A percentile compares a stretch with the other conserved stretches of the same genome.
phyloP scores from a whole-genome alignment of 2,797 vertebrate species.

The Siniperca undulata region DNA sequence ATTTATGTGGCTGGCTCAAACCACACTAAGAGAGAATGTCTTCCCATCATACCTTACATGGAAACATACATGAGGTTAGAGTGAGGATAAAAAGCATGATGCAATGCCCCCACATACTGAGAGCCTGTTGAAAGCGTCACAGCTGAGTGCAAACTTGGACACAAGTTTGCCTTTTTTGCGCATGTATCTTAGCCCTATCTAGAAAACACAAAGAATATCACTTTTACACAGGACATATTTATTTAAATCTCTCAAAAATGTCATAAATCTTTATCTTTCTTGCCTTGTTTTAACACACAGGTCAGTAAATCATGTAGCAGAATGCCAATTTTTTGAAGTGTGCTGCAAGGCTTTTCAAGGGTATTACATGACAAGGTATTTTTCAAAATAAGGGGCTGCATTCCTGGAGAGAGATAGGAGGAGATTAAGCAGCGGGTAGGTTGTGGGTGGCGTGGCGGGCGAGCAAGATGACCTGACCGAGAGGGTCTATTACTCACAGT shows the following conservation, averaged over 20 bases:
- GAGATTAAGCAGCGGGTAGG: constrained; percentile 77
- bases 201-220: constrained; percentile 60
- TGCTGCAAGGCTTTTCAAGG: constrained; percentile 79
- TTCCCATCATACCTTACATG: constrained; percentile 83
- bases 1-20: constrained; percentile 78
- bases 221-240: constrained; percentile 59
- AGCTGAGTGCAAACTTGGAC: constrained; percentile 62
- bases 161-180: constrained; percentile 56
- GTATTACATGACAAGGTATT: constrained; percentile 86
- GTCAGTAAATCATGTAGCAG: constrained; percentile 74
- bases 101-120: constrained; percentile 69
- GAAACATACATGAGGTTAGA: constrained; percentile 76
- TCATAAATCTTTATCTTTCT: constrained; percentile 72
- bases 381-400: constrained; percentile 83
- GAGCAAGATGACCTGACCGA: constrained; percentile 73
- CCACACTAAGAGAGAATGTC: constrained; percentile 66
- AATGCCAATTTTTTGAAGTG: constrained; percentile 73
- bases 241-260: constrained; percentile 70
- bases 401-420: constrained; percentile 85
- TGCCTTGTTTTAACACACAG: constrained; percentile 74
- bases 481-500: constrained; percentile 66
- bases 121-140: constrained; percentile 70
- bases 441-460: constrained; percentile 59
- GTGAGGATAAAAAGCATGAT: constrained; percentile 68
- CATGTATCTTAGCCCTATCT: constrained; percentile 26